A percentile compares a stretch with the other conserved stretches of the same genome.
Evolutionary conservation across 2,888 invertebrate species (phyloP).

Genomic region (Hemicrepidius hirtus): DNA sequence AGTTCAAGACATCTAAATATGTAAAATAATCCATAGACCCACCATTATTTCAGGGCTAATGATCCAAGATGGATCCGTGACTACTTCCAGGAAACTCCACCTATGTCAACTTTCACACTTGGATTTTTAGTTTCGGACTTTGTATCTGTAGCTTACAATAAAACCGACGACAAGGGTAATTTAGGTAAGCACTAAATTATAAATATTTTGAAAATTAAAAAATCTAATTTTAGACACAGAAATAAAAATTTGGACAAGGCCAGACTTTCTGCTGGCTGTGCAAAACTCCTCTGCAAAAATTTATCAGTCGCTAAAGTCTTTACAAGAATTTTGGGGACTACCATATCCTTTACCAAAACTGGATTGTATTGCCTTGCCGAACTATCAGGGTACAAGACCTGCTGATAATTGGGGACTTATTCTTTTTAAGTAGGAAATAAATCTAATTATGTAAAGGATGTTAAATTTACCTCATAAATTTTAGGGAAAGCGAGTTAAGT

Average conservation of each 20-base stretch:
- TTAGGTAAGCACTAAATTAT: slow-evolving; percentile 40
- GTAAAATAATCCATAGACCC: not conserved
- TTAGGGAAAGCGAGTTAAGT: slow-evolving; percentile 84
- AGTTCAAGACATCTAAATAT: slow-evolving; percentile 63
- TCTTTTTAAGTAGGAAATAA: slow-evolving; percentile 80
- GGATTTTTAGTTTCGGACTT: slow-evolving; percentile 84
- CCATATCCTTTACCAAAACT: slow-evolving; percentile 80
- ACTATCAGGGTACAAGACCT: slow-evolving; percentile 81
- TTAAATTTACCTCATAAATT: slow-evolving; percentile 11
- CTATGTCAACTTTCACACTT: slow-evolving; percentile 85
- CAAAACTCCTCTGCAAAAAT: slow-evolving; percentile 77
- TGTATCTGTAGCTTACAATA: slow-evolving; percentile 57
- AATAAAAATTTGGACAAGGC: slow-evolving; percentile 79
- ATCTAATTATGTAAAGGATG: not conserved
- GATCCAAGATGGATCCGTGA: slow-evolving; percentile 79
- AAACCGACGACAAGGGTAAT: slow-evolving; percentile 63
- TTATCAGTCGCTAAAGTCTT: slow-evolving; percentile 74
- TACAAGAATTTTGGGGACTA: slow-evolving; percentile 79
- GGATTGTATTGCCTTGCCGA: slow-evolving; percentile 84
- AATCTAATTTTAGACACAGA: slow-evolving; percentile 65
- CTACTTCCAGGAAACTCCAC: slow-evolving; percentile 81
- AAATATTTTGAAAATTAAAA: not conserved
- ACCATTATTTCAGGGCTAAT: slow-evolving; percentile 27
- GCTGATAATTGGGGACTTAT: slow-evolving; percentile 88
- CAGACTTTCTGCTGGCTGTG: slow-evolving; percentile 77